Evolutionary conservation across 2,888 invertebrate genomes (phyloP).

Genomic region (Actias luna): DNA sequence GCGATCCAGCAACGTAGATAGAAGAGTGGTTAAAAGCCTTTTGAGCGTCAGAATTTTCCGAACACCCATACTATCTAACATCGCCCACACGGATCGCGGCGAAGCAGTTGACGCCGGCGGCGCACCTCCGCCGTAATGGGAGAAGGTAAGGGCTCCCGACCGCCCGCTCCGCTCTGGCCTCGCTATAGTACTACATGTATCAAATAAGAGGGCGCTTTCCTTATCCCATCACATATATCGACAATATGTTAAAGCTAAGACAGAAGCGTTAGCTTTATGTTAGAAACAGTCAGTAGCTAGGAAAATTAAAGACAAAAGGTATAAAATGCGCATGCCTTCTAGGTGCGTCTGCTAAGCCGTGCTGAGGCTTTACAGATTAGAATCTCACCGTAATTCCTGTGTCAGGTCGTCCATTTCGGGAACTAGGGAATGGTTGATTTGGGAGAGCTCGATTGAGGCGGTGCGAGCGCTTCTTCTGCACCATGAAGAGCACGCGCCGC

Average conservation of each 20-base stretch:
- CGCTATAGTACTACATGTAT: constrained; percentile 63
- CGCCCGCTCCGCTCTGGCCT: constrained; percentile 78
- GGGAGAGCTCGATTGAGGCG: constrained; percentile 58
- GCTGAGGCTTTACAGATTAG: constrained; percentile 76
- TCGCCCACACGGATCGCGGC: constrained; percentile 68
- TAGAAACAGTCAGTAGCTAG: constrained; percentile 71
- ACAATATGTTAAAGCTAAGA: constrained; percentile 71
- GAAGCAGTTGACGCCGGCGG: constrained; percentile 75
- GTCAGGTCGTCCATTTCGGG: constrained; percentile 67
- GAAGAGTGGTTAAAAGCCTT: constrained; percentile 78
- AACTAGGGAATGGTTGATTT: constrained; percentile 54
- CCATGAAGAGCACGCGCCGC: constrained; percentile 43
- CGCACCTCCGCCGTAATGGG: constrained; percentile 82
- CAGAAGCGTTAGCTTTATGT: constrained; percentile 72
- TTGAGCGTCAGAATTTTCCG: constrained; percentile 60
- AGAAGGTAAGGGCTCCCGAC: constrained; percentile 81
- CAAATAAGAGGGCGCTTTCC: constrained; percentile 86
- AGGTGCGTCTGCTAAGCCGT: constrained; percentile 77
- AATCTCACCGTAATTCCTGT: constrained; percentile 78
- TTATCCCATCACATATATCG: constrained; percentile 86
- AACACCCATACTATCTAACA: constrained; percentile 60
- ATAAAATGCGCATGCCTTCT: constrained; percentile 64
- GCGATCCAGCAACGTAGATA: constrained; percentile 62
- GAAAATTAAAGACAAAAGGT: constrained; percentile 70
- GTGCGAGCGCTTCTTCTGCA: constrained; percentile 45